Percentiles rank a stretch among this genome's conserved stretches.
Conservation (phyloP, 2,797 vertebrate genomes). For the Tachyglossus aculeatus region DNA sequence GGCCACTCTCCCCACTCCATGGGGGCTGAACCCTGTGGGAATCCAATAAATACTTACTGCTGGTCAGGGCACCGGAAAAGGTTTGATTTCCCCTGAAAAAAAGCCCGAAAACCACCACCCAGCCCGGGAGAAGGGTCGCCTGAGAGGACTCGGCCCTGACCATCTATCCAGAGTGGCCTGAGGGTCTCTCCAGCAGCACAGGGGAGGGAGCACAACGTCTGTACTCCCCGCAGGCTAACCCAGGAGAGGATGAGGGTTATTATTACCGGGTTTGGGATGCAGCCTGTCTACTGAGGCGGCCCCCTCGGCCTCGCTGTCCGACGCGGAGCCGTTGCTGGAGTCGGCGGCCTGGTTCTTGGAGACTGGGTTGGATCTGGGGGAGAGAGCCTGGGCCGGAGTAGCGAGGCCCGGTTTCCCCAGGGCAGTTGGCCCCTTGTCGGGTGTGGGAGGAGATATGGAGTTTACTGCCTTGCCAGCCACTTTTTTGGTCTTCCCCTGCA, state of each 20-base stretch:
- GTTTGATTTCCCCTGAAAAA: too few relatives aligned
- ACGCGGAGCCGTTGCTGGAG: slow-evolving; percentile 4
- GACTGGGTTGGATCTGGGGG: neutral
- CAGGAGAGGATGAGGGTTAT: neutral
- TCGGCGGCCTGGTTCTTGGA: slow-evolving; percentile 19
- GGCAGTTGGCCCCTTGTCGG: slow-evolving; percentile 18
- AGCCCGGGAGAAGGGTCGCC: too few relatives aligned
- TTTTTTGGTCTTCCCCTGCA: slow-evolving; percentile 29
- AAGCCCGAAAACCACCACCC: too few relatives aligned
- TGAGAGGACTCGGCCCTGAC: too few relatives aligned
- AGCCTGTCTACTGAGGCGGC: neutral
- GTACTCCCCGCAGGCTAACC: neutral
- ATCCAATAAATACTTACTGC: too few relatives aligned
- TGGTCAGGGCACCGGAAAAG: too few relatives aligned
- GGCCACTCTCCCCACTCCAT: too few relatives aligned
- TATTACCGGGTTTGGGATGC: slow-evolving; percentile 36
- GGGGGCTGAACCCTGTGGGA: too few relatives aligned
- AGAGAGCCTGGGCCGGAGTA: neutral
- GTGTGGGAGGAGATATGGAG: slow-evolving; percentile 9
- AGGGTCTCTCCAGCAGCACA: too few relatives aligned
- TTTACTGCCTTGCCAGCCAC: slow-evolving; percentile 1
- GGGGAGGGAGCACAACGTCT: too few relatives aligned
- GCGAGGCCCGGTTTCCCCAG: slow-evolving; percentile 12
- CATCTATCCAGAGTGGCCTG: too few relatives aligned
- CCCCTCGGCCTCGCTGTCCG: slow-evolving; percentile 30